Conservation (phyloP, 2,797 vertebrate species). For the Australoheros facetus region DNA sequence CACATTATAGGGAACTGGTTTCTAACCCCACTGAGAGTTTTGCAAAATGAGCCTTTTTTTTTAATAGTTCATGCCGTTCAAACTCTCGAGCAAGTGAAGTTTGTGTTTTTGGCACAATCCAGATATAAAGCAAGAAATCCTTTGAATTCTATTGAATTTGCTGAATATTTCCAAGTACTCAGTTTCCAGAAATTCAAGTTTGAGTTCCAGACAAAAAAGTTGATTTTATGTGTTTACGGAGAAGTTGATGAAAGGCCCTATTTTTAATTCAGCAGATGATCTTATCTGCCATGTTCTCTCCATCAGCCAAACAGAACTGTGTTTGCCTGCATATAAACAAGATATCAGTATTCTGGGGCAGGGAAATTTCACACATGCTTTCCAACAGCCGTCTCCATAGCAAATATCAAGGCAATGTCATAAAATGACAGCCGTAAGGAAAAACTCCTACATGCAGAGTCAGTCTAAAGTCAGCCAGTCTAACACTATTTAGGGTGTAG, state of each 20-base stretch:
- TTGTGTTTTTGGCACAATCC: not conserved
- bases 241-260: constrained; percentile 27
- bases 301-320: constrained; percentile 39
- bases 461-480: constrained; percentile 31
- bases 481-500: constrained; percentile 41
- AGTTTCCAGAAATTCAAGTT: not conserved
- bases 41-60: not conserved
- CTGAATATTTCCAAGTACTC: not conserved
- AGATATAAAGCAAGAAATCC: not conserved
- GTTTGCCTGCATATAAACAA: constrained; percentile 60
- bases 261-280: constrained; percentile 63
- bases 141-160: not conserved
- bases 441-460: constrained; percentile 29
- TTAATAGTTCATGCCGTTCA: not conserved
- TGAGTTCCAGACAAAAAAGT: constrained; percentile 1
- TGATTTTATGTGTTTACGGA: constrained; percentile 1
- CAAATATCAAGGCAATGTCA: constrained; percentile 67
- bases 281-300: constrained; percentile 56
- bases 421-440: constrained; percentile 43
- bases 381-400: constrained; percentile 38
- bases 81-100: not conserved
- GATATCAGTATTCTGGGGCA: constrained; percentile 67
- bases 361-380: constrained; percentile 28
- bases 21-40: not conserved
- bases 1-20: not conserved